Percentiles rank a stretch among this genome's conserved stretches.
Evolutionary conservation across 2,888 invertebrate genomes (phyloP).

Genomic region (Catocala nupta): DNA sequence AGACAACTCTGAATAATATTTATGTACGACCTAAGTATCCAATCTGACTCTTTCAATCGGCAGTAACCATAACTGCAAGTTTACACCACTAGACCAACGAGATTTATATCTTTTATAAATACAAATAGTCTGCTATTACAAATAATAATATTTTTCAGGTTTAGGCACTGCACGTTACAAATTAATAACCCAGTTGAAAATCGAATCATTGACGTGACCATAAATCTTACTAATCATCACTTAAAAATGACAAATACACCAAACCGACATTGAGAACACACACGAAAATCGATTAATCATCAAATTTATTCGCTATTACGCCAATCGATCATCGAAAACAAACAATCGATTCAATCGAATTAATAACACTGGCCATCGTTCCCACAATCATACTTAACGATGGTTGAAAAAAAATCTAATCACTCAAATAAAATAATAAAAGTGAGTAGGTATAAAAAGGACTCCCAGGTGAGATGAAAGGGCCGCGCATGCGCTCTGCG

Average conservation of each 20-base stretch:
- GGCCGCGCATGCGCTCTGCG: slow-evolving; percentile 58
- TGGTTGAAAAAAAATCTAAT: slow-evolving; percentile 73
- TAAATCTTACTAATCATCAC: slow-evolving; percentile 15
- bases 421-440: slow-evolving; percentile 71
- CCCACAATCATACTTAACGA: slow-evolving; percentile 80
- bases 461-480: slow-evolving; percentile 83
- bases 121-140: no score
- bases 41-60: no score
- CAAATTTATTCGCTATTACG: slow-evolving; percentile 45
- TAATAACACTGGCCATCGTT: slow-evolving; percentile 78
- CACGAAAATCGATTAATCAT: slow-evolving; percentile 49
- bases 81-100: no score
- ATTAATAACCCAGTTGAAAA: background rate
- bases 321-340: slow-evolving; percentile 61
- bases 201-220: background rate
- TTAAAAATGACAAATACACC: slow-evolving; percentile 34
- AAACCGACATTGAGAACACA: slow-evolving; percentile 31
- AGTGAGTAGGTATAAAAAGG: slow-evolving; percentile 65
- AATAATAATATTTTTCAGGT: no score
- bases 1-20: no score
- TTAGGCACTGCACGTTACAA: background rate
- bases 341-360: slow-evolving; percentile 76
- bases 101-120: no score
- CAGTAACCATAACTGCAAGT: no score
- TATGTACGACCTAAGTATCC: no score